A percentile compares a stretch with the other conserved stretches of the same genome.
phyloP scores from a whole-genome alignment of 2,797 vertebrate genomes.

The Microhierax caerulescens region DNA sequence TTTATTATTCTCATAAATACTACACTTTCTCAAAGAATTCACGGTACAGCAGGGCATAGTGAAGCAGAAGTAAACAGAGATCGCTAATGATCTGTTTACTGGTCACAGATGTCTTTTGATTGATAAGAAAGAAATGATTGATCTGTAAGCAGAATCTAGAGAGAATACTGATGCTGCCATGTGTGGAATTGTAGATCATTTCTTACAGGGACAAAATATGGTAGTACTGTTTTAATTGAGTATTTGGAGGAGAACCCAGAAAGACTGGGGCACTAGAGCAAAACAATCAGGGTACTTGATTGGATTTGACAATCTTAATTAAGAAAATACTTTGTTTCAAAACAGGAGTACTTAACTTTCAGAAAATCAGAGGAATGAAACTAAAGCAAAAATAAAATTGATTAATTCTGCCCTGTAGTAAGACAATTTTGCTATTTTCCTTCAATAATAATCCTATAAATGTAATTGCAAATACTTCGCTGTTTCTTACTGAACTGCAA shows the following conservation, averaged over 20 bases:
- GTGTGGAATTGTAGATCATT: background rate
- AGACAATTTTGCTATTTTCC: background rate
- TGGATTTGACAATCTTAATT: background rate
- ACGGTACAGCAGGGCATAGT: background rate
- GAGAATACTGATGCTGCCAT: background rate
- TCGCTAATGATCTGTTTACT: fast-evolving
- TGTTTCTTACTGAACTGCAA: background rate
- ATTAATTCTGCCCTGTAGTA: background rate
- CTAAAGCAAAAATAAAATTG: background rate
- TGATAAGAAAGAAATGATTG: background rate
- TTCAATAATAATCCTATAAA: background rate
- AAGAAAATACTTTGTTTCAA: background rate
- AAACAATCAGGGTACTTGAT: background rate
- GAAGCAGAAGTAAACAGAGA: background rate
- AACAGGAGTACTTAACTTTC: background rate
- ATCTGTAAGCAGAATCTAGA: background rate
- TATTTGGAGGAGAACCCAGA: background rate
- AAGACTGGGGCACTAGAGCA: background rate
- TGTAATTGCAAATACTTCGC: background rate
- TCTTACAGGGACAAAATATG: background rate
- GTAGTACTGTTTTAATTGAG: background rate
- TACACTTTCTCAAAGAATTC: background rate
- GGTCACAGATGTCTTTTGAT: background rate
- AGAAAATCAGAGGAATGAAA: background rate
- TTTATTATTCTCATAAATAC: background rate